Percentiles rank a stretch among this genome's conserved stretches.
Evolutionary conservation across 2,797 vertebrate genomes (phyloP).

Genomic region (Triplophysa bombifrons): DNA sequence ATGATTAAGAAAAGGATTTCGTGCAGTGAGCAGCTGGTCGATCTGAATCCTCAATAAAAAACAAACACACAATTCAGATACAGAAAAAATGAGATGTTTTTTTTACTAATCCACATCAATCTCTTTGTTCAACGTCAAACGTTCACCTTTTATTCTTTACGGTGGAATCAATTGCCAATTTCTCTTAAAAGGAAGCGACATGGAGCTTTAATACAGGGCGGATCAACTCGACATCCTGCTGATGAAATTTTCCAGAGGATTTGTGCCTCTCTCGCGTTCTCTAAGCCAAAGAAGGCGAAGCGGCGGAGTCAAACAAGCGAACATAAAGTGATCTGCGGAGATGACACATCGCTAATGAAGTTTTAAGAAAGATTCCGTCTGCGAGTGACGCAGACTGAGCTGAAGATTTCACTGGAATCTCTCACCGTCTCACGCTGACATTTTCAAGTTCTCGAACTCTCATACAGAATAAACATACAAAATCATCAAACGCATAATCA

Average conservation of each 20-base stretch:
- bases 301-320: slow-evolving; percentile 52
- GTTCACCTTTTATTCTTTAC: slow-evolving; percentile 32
- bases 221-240: slow-evolving; percentile 29
- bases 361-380: neutral
- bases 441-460: too few species aligned
- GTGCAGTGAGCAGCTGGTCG: too few species aligned
- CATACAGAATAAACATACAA: too few species aligned
- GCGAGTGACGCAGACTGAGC: neutral
- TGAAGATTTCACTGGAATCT: neutral
- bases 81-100: neutral
- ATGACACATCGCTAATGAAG: slow-evolving; percentile 30
- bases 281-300: slow-evolving; percentile 41
- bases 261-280: slow-evolving; percentile 23
- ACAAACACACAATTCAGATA: neutral
- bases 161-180: slow-evolving; percentile 43
- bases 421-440: neutral
- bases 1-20: too few species aligned
- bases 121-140: slow-evolving; percentile 18
- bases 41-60: too few species aligned
- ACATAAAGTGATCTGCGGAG: slow-evolving; percentile 40
- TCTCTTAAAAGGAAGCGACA: slow-evolving; percentile 27
- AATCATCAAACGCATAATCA: neutral
- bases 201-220: slow-evolving; percentile 33
- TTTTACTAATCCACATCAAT: slow-evolving; percentile 1
- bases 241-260: slow-evolving; percentile 49